A percentile compares a stretch with the other conserved stretches of the same genome.
Conservation (phyloP, 2,797 vertebrate genomes). For the Parotocinclus haroldoi region DNA sequence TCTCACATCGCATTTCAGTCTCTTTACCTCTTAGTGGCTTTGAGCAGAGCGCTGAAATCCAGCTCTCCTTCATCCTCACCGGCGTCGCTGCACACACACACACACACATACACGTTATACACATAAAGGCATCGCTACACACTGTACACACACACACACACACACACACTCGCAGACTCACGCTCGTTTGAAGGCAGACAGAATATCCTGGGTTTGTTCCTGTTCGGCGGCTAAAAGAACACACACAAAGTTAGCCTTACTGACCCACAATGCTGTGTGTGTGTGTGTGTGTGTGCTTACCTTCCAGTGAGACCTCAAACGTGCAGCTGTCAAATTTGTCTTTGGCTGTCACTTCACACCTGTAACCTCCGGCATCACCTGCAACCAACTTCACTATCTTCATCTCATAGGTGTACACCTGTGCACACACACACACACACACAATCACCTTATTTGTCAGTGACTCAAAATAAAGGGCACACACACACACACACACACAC, state of each 20-base stretch:
- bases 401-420: conserved; percentile 83
- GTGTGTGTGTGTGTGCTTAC: conserved; percentile 55
- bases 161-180: conserved; percentile 51
- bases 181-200: conserved; percentile 76
- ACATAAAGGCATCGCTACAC: background rate
- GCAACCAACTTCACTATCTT: conserved; percentile 72
- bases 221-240: conserved; percentile 62
- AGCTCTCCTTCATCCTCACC: conserved; percentile 77
- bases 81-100: conserved; percentile 59
- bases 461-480: background rate
- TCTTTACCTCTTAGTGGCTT: conserved; percentile 81
- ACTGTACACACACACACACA: conserved; percentile 6
- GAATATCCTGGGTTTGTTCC: conserved; percentile 59
- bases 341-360: conserved; percentile 82
- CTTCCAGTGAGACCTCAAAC: conserved; percentile 81
- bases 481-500: conserved; percentile 21
- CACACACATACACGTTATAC: conserved; percentile 20
- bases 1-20: background rate
- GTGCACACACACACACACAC: conserved; percentile 2
- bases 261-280: conserved; percentile 28
- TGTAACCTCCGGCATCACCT: conserved; percentile 79
- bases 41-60: conserved; percentile 86
- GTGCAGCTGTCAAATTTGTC: conserved; percentile 82
- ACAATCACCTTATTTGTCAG: background rate
- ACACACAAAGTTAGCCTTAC: background rate